These are phyloP conservation scores for Aspidiotus destructor DNA, from an alignment of 2,888 invertebrate species.

Conservation along the genomic window DNA sequence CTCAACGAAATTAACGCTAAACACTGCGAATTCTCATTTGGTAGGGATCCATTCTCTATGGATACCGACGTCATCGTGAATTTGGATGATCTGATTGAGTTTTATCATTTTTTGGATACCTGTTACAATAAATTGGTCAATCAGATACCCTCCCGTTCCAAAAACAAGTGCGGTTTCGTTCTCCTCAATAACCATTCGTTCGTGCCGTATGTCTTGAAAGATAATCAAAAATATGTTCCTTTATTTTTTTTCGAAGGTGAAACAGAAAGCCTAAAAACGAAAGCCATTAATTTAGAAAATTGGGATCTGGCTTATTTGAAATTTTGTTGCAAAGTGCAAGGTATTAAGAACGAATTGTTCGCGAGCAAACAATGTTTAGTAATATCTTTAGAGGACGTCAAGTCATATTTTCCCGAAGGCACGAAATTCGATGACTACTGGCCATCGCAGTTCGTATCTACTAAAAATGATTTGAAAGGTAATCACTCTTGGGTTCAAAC, in stretches of 20 bases:
- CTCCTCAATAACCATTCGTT: conserved; percentile 87
- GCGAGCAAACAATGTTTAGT: conserved; percentile 84
- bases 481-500: conserved; percentile 37
- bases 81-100: conserved; percentile 76
- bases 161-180: conserved; percentile 80
- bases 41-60: conserved; percentile 75
- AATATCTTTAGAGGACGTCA: conserved; percentile 80
- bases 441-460: conserved; percentile 69
- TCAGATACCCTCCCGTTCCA: conserved; percentile 44
- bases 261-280: conserved; percentile 79
- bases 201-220: conserved; percentile 80
- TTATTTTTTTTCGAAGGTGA: conserved; percentile 83
- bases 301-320: conserved; percentile 89
- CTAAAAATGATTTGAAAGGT: conserved; percentile 37
- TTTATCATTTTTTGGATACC: conserved; percentile 80
- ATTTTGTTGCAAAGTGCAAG: conserved; percentile 90
- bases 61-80: conserved; percentile 82
- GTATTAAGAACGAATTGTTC: conserved; percentile 80
- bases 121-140: conserved; percentile 74
- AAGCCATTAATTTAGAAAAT: conserved; percentile 76
- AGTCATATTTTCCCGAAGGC: conserved; percentile 79
- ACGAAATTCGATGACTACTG: conserved; percentile 87
- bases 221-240: conserved; percentile 77
- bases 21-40: conserved; percentile 85
- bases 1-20: conserved; percentile 85